A percentile compares a stretch with the other conserved stretches of the same genome.
Conservation (phyloP, 2,888 invertebrate species). For the Argynnis bischoffii region DNA sequence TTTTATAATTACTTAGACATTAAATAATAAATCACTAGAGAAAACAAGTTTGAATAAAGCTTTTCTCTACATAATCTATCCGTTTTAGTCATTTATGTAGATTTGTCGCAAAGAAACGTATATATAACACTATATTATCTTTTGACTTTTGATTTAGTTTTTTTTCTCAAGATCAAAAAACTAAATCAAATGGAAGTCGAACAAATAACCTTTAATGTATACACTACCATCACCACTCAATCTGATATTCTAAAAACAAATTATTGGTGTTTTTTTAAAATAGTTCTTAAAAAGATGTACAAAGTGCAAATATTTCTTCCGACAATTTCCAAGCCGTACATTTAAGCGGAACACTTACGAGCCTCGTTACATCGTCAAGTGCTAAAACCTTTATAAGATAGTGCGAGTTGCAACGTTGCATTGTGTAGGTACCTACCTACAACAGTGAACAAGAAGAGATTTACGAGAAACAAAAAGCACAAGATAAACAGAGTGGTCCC, state of each 20-base stretch:
- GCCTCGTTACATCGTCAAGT: slow-evolving; percentile 40
- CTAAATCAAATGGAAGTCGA: too few species aligned
- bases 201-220: too few species aligned
- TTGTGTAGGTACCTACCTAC: slow-evolving; percentile 21
- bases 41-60: too few species aligned
- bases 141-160: too few species aligned
- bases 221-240: too few species aligned
- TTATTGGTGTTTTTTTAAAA: not conserved
- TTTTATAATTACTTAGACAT: too few species aligned
- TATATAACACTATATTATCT: too few species aligned
- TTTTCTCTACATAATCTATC: too few species aligned
- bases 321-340: slow-evolving; percentile 34
- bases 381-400: slow-evolving; percentile 37
- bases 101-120: too few species aligned
- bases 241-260: not conserved
- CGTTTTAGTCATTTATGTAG: too few species aligned
- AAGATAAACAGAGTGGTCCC: slow-evolving; percentile 4
- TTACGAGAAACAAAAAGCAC: slow-evolving; percentile 17
- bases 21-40: too few species aligned
- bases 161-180: too few species aligned
- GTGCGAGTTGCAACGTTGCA: slow-evolving; percentile 30
- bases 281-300: slow-evolving; percentile 18
- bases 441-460: slow-evolving; percentile 21
- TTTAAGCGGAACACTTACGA: slow-evolving; percentile 41
- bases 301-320: slow-evolving; percentile 36